Base-by-base conservation (phyloP, 2,113 vertebrate species). In the Chloebia gouldiae region DNA sequence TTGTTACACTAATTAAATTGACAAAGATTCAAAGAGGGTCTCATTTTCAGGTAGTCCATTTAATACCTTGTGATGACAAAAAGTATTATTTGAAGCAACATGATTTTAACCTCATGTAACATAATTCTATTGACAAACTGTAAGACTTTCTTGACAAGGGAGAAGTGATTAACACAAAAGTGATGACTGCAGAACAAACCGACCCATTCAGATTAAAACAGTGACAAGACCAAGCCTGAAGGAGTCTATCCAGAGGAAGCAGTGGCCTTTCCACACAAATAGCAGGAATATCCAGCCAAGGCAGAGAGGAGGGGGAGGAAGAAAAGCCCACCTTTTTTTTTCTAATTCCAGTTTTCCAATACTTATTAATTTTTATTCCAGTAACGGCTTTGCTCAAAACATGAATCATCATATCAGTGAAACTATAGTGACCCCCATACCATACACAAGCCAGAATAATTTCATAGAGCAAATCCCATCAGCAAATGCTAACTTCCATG, bases 51-150 rank as follows among this genome's bases (percentile, higher is more conserved):
- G 77, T 75, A 54, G 81, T 93, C 93, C 6, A 69, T 86, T 96
- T 93, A 93, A 95, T 96, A 91, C 65, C 70, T 89, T 47, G 68
- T 56, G 79, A 95, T 56, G 77, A 93, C 92, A 91, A 84, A 90
- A 90, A 93, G 82, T 78, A 70, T 88, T 88, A 80, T 93, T 91
- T 83, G 89, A 94, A 96, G 91, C 70, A 95, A 84, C 25, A 24
- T 16, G 68, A 81, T 93, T 95, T 95, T 95, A 82, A 76, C 81
- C 72, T 69, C 79, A 33, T 91, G 92, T 89, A 94, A 86, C 42
- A 35, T 88, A 92, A 96, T 95, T 88, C 88, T 90, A 88, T 65
- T 65, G 94, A 94, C 88, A 92, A 81, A 97, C 50, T 39, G 86
- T 90, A 90, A 89, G 88, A 87, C 57, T 92, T 83, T 56, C 92